Evolutionary conservation across 1,140 invertebrate genomes (phyloP), one percentile per base, ranked within the genome.

Genomic region (Oedothorax gibbosus): DNA sequence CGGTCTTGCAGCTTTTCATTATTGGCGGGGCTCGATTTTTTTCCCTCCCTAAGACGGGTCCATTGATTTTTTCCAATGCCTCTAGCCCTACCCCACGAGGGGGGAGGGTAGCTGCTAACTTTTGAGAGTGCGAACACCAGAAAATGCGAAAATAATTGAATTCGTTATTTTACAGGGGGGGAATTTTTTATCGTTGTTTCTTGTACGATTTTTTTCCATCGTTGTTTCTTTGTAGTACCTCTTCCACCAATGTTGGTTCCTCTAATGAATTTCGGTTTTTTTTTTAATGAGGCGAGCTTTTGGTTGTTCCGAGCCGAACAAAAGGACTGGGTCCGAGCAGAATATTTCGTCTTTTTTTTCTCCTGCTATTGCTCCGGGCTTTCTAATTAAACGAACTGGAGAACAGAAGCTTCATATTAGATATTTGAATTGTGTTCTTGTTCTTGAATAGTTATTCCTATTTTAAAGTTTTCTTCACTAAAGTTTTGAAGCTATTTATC

Each of bases 61-160:
- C 35, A 75, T 75, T 75, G 72, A 75, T 75, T 75, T 73, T 75
- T 75, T 35, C 5, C 35, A 35, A 35, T 35, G 35, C 35, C 35
- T 35, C 35, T 35, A 54, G 51, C 18, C 53, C 54, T 60, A 35
- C 72, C 57, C 54, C 72, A 50, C 15, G 12, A 75, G 57, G 57
- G 68, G 68, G 68, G 50, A 71, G 50, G 35, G 35, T 35, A 35
- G 49, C 57, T 60, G n/a, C 11, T 53, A 15, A 49, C n/a, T 53
- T 54, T 20, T 20, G 21, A 75, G 53, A 21, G 53, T 50, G 53
- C 18, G 72, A 75, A 75, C 54, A 60, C 54, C 72, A 75, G 72
- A 75, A 75, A 75, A 75, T 75, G 72, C 72, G 72, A 75, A 75
- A 75, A 75, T 75, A 75, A 75, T 75, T 75, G 72, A 75, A 75